These are phyloP conservation scores for Heterodera schachtii DNA, from an alignment of 1,140 invertebrate species.

Conservation along the genomic window DNA sequence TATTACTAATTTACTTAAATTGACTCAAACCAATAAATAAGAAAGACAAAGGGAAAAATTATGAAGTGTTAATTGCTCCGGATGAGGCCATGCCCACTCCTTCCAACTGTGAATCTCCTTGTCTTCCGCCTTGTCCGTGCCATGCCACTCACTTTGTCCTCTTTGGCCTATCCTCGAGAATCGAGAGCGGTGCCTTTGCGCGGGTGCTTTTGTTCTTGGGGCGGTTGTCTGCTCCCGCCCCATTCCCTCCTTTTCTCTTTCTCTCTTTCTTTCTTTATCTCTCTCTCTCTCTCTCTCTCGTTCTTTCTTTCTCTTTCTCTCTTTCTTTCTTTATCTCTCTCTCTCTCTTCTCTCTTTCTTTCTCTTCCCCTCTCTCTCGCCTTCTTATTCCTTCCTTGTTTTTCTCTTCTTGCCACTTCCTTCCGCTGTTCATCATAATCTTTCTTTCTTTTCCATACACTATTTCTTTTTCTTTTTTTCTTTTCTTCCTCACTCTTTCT, in stretches of 20 bases:
- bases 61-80: background rate
- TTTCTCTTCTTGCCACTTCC: background rate
- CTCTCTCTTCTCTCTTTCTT: background rate
- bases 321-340: background rate
- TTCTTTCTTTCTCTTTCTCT: background rate
- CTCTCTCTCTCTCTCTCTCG: background rate
- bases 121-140: background rate
- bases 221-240: background rate
- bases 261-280: background rate
- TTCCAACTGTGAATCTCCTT: background rate
- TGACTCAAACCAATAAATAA: too few relatives aligned
- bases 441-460: background rate
- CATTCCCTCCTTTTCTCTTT: background rate
- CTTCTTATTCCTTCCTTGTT: background rate
- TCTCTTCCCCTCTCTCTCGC: background rate
- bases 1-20: too few relatives aligned
- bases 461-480: background rate
- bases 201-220: background rate
- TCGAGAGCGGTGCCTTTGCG: background rate
- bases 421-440: background rate
- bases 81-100: background rate
- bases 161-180: background rate
- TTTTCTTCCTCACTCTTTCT: background rate
- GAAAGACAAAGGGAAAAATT: too few relatives aligned
- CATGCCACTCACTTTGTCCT: background rate